Base-by-base conservation (phyloP, 2,797 vertebrate genomes). In the Emys orbicularis region DNA sequence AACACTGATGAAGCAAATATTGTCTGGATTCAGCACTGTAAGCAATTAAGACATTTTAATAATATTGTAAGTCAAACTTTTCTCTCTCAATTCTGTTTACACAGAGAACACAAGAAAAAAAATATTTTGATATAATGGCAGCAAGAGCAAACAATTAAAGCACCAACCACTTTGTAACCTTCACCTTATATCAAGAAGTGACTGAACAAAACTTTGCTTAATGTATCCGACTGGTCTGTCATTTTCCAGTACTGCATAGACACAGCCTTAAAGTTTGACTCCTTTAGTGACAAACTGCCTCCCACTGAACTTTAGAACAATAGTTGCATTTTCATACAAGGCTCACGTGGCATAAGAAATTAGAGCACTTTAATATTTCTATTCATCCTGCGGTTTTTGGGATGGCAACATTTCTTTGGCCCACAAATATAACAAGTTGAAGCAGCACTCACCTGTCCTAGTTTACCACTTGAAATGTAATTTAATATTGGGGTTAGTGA, bases 231-330 rank as follows among this genome's bases (percentile, higher is more conserved):
- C 19, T 1, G 1, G 53, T 56, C 54, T 91, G n/a, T 59, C 79
- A 65, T 82, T 89, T 83, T 79, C 80, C 84, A 94, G 82, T 5
- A 74, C 9, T 90, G 31, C 6, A 83, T 61, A 81, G 92, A 1
- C 50, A 87, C 31, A 93, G 12, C 41, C 27, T 0, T 88, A 25
- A 92, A 74, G 9, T 50, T 84, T 79, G 59, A 61, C 13, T 61
- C 2, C 76, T 90, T 82, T 85, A 92, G 29, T 77, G 81, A 59
- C n/a, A 81, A 56, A 47, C 50, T 57, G 61, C 41, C 74, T 87
- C 80, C 52, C 92, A 79, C 56, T 12, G 41, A 18, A 34, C 81
- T 91, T 91, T 7, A 90, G 41, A 94, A 93, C 37, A 94, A 96
- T 53, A 3, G 74, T 21, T 87, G 2, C 79, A 81, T 84, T 44